phyloP scores from a whole-genome alignment of 1,140 invertebrate species.

The Cotesia typhae region DNA sequence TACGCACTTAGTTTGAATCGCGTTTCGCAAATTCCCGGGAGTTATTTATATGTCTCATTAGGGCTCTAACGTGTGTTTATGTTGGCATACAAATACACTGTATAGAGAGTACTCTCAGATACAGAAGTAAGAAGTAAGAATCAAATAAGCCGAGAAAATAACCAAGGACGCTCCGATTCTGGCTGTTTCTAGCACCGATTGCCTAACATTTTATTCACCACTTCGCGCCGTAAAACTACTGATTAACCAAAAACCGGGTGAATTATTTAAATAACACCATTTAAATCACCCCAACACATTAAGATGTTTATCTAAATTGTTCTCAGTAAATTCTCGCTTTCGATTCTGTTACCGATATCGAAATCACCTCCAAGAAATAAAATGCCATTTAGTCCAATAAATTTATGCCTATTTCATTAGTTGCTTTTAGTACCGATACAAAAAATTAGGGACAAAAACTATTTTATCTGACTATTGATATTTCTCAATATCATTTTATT shows the following conservation, averaged over 20 bases:
- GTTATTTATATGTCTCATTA: slow-evolving; percentile 30
- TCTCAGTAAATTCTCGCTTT: too few species aligned
- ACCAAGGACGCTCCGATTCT: slow-evolving; percentile 30
- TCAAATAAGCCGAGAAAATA: slow-evolving; percentile 6
- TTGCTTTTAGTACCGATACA: too few species aligned
- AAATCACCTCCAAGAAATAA: too few species aligned
- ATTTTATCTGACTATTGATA: too few species aligned
- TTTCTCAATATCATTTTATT: too few species aligned
- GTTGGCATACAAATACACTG: neutral
- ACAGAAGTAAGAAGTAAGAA: neutral
- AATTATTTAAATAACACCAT: neutral
- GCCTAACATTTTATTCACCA: slow-evolving; percentile 1
- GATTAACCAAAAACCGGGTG: neutral
- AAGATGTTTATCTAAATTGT: too few species aligned
- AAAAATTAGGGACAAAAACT: too few species aligned
- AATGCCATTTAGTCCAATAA: too few species aligned
- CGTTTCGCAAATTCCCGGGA: slow-evolving; percentile 23
- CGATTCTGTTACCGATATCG: too few species aligned
- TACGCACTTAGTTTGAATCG: slow-evolving; percentile 23
- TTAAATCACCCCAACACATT: too few species aligned
- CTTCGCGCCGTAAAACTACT: neutral
- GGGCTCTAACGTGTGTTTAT: slow-evolving; percentile 1
- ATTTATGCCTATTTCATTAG: too few species aligned
- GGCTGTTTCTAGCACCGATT: slow-evolving; percentile 11
- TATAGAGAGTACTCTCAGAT: too few species aligned